These are phyloP conservation scores for Micromussa lordhowensis DNA, from an alignment of 92 coral and sea anemone species.

Conservation along the genomic window DNA sequence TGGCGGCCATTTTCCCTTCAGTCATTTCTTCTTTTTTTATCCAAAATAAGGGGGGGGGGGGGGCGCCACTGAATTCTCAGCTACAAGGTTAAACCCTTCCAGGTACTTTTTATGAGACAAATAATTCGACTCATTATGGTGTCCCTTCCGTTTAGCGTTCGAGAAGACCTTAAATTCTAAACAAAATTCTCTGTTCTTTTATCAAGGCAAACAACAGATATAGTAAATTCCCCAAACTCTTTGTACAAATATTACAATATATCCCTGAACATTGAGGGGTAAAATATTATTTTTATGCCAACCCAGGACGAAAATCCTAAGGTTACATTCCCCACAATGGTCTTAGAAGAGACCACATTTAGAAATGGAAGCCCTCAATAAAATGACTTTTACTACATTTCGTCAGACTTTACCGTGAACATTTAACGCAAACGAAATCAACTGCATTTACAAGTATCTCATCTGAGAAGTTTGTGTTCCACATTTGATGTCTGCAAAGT, in stretches of 20 bases:
- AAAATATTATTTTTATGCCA: neutral
- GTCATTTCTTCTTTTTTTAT: too few relatives aligned
- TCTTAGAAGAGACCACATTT: neutral
- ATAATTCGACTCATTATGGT: too few relatives aligned
- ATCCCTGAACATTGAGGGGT: slow-evolving; percentile 11
- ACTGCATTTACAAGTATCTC: neutral
- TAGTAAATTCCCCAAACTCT: slow-evolving; percentile 6
- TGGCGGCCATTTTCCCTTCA: too few relatives aligned
- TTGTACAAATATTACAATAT: slow-evolving; percentile 42
- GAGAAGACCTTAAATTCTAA: neutral
- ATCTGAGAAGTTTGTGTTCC: neutral
- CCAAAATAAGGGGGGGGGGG: too few relatives aligned
- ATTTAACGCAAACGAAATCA: neutral
- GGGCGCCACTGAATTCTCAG: too few relatives aligned
- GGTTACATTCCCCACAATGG: neutral
- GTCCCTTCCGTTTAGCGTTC: too few relatives aligned
- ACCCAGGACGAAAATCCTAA: neutral
- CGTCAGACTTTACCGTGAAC: neutral
- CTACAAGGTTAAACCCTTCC: too few relatives aligned
- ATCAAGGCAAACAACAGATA: neutral
- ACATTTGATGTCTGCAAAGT: neutral
- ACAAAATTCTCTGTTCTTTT: neutral
- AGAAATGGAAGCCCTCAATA: slow-evolving; percentile 19
- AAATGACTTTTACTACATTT: neutral
- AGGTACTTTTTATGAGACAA: too few relatives aligned